Conservation (phyloP, 2,888 invertebrate species). For the Hoplodrina ambigua region DNA sequence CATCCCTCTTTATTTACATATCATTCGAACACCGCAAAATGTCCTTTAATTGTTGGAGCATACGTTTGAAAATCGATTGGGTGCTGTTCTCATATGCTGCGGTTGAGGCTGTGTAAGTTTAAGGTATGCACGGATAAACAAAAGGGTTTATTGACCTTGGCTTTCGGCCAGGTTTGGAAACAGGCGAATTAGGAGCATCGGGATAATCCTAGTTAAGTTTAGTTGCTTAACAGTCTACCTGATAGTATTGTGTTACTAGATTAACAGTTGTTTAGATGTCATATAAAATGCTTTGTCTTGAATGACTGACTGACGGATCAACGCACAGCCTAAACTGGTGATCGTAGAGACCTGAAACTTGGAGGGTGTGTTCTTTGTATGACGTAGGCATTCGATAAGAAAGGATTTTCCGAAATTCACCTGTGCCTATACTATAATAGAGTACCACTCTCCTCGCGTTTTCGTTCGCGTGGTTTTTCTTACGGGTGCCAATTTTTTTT, state of each 20-base stretch:
- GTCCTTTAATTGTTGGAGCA: constrained; percentile 69
- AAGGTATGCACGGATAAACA: constrained; percentile 78
- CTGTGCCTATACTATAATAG: too few species aligned
- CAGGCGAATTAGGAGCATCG: constrained; percentile 77
- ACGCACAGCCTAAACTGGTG: too few species aligned
- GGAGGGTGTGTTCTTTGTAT: too few species aligned
- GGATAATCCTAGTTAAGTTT: constrained; percentile 73
- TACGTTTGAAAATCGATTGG: constrained; percentile 75
- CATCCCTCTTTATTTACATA: constrained; percentile 85
- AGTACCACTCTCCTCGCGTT: too few species aligned
- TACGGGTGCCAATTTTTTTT: too few species aligned
- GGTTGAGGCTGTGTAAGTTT: constrained; percentile 73
- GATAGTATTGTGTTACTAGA: constrained; percentile 40
- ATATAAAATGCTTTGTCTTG: too few species aligned
- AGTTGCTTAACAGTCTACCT: constrained; percentile 50
- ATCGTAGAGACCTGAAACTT: too few species aligned
- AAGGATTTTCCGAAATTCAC: too few species aligned
- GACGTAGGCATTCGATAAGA: too few species aligned
- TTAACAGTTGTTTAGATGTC: constrained; percentile 19
- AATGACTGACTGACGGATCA: too few species aligned
- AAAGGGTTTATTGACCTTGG: constrained; percentile 87
- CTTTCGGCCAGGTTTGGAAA: constrained; percentile 81
- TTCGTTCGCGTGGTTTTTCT: too few species aligned
- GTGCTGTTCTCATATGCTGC: constrained; percentile 63
- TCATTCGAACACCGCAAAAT: constrained; percentile 68